These are phyloP conservation scores for Callosobruchus maculatus DNA, from an alignment of 2,888 invertebrate genomes.

Conservation along the genomic window DNA sequence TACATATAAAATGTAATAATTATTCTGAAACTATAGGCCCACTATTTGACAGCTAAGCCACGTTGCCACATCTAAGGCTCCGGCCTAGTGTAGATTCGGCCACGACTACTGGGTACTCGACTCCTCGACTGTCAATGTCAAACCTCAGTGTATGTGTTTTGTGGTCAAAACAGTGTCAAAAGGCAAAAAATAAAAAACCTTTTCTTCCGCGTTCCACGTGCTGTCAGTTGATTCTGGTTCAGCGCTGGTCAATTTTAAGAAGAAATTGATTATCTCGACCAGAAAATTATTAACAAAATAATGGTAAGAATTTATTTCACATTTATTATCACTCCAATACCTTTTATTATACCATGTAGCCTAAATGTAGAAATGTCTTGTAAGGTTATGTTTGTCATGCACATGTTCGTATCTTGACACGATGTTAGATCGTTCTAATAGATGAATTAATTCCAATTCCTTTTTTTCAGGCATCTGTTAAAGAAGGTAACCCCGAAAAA, in stretches of 20 bases:
- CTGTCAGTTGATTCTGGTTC: constrained; percentile 61
- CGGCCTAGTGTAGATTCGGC: no score
- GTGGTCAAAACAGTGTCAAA: no score
- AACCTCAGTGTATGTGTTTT: no score
- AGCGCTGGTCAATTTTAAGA: constrained; percentile 81
- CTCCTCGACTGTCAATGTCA: no score
- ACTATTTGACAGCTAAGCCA: no score
- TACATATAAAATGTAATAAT: no score
- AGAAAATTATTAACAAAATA: constrained; percentile 53
- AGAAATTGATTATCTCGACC: constrained; percentile 84
- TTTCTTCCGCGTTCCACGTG: neutral
- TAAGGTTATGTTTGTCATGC: constrained; percentile 20
- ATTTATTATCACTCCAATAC: neutral
- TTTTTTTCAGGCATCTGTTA: constrained; percentile 40
- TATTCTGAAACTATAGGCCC: no score
- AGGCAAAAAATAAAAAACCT: neutral
- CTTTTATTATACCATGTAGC: neutral
- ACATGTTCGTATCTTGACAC: constrained; percentile 13
- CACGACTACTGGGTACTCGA: no score
- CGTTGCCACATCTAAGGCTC: no score
- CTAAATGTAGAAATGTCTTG: neutral
- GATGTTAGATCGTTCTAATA: neutral
- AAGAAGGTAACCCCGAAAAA: constrained; percentile 61
- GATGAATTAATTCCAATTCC: neutral
- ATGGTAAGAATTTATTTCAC: constrained; percentile 50